Percentiles rank a stretch among this genome's conserved stretches.
These are phyloP conservation scores for Tympanoctomys barrerae DNA, from an alignment of 2,797 vertebrate species.

Conservation along the genomic window DNA sequence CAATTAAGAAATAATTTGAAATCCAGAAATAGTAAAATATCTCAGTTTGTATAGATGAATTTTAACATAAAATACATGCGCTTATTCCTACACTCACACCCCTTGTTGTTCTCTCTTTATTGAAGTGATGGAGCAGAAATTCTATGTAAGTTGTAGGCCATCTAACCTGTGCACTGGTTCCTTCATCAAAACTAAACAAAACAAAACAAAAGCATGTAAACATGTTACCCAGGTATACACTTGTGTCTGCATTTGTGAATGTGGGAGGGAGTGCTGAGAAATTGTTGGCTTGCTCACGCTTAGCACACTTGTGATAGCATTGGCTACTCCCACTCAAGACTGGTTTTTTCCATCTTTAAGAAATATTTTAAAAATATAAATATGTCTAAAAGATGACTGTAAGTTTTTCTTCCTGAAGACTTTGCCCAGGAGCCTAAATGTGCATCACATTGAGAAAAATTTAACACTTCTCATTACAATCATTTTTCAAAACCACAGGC, in stretches of 20 bases:
- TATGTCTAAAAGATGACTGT: no score
- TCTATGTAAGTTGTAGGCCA: neutral
- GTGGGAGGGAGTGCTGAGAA: neutral
- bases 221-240: neutral
- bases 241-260: neutral
- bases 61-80: neutral
- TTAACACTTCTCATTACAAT: neutral
- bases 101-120: neutral
- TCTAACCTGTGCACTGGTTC: neutral
- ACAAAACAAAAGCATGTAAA: neutral
- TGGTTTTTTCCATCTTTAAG: neutral
- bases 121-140: neutral
- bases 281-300: neutral
- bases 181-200: neutral
- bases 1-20: neutral
- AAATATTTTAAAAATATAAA: no score
- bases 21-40: neutral
- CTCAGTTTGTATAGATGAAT: neutral
- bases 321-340: neutral
- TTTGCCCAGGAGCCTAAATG: neutral
- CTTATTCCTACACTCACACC: neutral
- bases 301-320: accelerated
- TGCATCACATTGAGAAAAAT: neutral
- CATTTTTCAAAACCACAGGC: neutral
- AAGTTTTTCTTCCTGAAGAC: neutral